Percentiles rank a stretch among this genome's conserved stretches.
Evolutionary conservation across 2,113 vertebrate genomes (phyloP).

Genomic region (Harpagus bidentatus): DNA sequence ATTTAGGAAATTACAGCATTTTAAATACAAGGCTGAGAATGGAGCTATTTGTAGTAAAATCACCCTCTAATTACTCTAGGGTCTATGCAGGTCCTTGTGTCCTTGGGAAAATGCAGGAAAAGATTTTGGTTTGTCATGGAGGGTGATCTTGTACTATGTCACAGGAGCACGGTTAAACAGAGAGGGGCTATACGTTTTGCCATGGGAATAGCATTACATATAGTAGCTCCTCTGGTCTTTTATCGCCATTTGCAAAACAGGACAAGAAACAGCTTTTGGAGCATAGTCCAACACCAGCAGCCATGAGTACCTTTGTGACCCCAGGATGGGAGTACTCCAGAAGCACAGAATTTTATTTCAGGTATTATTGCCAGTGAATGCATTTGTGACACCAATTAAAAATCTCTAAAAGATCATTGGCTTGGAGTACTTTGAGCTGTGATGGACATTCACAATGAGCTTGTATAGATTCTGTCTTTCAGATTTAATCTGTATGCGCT

Average conservation of each 20-base stretch:
- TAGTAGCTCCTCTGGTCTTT: background rate
- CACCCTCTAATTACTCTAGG: background rate
- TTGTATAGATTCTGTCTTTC: background rate
- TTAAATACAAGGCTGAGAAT: background rate
- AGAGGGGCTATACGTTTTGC: background rate
- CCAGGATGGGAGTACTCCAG: background rate
- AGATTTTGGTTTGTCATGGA: background rate
- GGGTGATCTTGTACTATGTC: background rate
- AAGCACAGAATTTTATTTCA: background rate
- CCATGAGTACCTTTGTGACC: background rate
- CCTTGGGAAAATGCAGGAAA: background rate
- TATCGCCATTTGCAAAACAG: background rate
- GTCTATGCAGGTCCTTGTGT: background rate
- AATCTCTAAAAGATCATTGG: background rate
- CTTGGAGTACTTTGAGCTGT: background rate
- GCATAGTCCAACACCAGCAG: background rate
- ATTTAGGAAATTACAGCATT: background rate
- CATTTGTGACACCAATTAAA: background rate
- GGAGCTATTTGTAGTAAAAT: conserved; percentile 3
- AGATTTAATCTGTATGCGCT: background rate
- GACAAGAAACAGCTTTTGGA: background rate
- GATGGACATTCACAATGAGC: background rate
- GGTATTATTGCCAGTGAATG: background rate
- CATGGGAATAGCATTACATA: background rate
- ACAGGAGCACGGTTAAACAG: background rate